A percentile compares a stretch with the other conserved stretches of the same genome.
phyloP scores from a whole-genome alignment of 2,113 vertebrate genomes.

The Pogonocichla stellata region DNA sequence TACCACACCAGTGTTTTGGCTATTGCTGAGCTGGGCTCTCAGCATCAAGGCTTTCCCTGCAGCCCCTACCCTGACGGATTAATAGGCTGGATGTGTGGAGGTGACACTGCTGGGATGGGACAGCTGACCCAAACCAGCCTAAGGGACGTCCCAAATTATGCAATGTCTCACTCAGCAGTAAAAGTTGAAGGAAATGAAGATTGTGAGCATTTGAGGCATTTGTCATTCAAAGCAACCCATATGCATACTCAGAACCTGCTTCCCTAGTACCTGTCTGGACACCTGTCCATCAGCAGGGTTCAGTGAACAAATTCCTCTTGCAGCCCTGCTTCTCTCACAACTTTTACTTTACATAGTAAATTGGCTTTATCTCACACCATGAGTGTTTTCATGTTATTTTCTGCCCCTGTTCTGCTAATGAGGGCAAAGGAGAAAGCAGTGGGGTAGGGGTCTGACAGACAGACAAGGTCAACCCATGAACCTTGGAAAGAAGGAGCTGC shows the following conservation, averaged over 20 bases:
- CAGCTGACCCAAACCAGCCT: neutral
- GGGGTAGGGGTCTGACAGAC: neutral
- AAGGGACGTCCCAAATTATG: too few relatives aligned
- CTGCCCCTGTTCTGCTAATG: neutral
- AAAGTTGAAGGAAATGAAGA: neutral
- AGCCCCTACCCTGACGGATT: neutral
- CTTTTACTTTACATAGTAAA: neutral
- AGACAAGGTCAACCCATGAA: neutral
- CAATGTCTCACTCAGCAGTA: fast-evolving
- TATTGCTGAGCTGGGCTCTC: fast-evolving
- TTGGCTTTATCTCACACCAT: fast-evolving
- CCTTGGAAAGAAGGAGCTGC: neutral
- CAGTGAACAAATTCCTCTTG: neutral
- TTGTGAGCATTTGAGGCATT: neutral
- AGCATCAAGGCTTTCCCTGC: neutral
- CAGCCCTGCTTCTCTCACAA: neutral
- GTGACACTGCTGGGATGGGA: neutral
- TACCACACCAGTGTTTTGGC: neutral
- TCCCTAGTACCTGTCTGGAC: neutral
- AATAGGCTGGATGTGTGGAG: fast-evolving
- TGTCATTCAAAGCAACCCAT: neutral
- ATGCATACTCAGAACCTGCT: fast-evolving
- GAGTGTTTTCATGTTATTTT: neutral
- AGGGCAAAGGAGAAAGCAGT: neutral
- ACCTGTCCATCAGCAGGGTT: neutral